Evolutionary conservation across 2,797 vertebrate genomes (phyloP), one percentile per base, ranked within the genome.

Genomic region (Dromococcyx pavoninus): DNA sequence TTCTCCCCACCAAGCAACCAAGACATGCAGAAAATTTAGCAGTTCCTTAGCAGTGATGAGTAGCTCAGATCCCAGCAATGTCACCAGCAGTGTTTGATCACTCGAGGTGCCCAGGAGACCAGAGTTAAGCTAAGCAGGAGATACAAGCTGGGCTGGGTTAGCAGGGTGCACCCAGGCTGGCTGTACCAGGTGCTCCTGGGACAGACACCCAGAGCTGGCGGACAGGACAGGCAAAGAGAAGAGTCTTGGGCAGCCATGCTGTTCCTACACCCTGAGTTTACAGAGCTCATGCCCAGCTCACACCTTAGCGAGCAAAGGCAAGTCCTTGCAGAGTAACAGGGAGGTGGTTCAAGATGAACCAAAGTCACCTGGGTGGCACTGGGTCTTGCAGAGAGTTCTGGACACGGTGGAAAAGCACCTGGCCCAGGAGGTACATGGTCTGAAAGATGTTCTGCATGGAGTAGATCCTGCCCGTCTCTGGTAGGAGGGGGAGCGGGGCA

Each of bases 381-480:
- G 32, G 62, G 66, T 61, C 85, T 61, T 35, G 74, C 89, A 89
- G 67, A 32, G 78, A 91, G 73, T 48, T 44, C 94, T 66, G 77
- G n/a, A 96, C 82, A 65, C 35, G 61, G 51, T 65, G 83, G 91
- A 92, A 73, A 30, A 97, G 91, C 54, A 94, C 83, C 84, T 74
- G 95, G 17, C 91, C 92, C 85, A 96, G 90, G 46, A 91, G 86
- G 54, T 10, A 95, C 70, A 95, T 13, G 61, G 80, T 95, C 88
- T 91, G 95, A 78, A 97, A 81, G 93, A 96, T 62, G 79, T 96
- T 97, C 92, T 92, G 91, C 78, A 88, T 3, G 54, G 93, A 96
- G 85, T 94, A 97, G 96, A 96, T 97, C 90, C 96, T 96, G 86
- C 93, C 92, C 3, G 72, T 39, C 67, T 53, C 81, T 0, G 6